These are phyloP conservation scores for Rhea pennata DNA, from an alignment of 2,113 vertebrate species.

Conservation along the genomic window DNA sequence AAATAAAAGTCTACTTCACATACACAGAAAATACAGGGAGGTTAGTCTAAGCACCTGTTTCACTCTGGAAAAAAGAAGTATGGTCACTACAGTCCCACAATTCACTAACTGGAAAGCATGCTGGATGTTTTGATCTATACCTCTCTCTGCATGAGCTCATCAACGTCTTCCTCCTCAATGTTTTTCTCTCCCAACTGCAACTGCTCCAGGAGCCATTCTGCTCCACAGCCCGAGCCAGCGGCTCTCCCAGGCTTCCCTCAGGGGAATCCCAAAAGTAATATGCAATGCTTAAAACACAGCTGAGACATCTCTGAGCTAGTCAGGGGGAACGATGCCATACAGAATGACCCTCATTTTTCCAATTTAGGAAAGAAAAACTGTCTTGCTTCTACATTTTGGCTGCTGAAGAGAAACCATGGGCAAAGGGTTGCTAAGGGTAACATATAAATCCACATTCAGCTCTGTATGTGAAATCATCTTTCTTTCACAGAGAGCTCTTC, in stretches of 20 bases:
- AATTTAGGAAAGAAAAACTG: not conserved
- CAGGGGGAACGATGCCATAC: not conserved
- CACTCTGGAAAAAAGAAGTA: not conserved
- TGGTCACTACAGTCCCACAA: not conserved
- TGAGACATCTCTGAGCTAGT: not conserved
- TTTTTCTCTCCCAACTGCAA: not conserved
- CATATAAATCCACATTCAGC: not conserved
- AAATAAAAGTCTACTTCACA: not conserved
- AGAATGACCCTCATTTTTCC: constrained; percentile 9
- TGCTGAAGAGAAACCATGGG: not conserved
- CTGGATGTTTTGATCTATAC: not conserved
- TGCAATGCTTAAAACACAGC: not conserved
- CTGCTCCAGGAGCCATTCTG: not conserved
- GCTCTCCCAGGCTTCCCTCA: not conserved
- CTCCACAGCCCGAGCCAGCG: accelerated
- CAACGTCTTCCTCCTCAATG: not conserved
- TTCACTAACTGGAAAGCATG: not conserved
- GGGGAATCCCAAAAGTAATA: not conserved
- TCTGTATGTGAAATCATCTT: not conserved
- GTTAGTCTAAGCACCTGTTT: not conserved
- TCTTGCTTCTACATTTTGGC: not conserved
- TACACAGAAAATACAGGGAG: not conserved
- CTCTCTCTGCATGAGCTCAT: not conserved
- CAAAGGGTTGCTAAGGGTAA: not conserved
- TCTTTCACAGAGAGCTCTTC: not conserved